A percentile compares a stretch with the other conserved stretches of the same genome.
Evolutionary conservation across 2,113 vertebrate genomes (phyloP).

Genomic region (Corydoras maculifer): DNA sequence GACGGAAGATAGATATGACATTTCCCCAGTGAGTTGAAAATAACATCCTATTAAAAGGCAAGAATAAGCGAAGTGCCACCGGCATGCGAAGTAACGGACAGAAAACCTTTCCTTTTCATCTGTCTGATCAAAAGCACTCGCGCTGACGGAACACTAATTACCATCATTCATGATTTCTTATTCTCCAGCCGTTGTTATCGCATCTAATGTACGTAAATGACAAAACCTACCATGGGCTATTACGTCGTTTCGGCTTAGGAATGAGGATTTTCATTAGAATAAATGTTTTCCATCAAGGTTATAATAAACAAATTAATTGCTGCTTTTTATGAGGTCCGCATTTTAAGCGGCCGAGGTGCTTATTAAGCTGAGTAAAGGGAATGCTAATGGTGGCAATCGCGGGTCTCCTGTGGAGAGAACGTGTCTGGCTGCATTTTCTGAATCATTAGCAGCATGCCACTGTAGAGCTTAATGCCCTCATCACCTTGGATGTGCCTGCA

Average conservation of each 20-base stretch:
- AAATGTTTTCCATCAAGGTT: conserved; percentile 49
- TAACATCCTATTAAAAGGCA: conserved; percentile 40
- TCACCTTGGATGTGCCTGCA: conserved; percentile 4
- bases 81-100: conserved; percentile 16
- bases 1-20: conserved; percentile 39
- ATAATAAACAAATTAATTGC: conserved; percentile 54
- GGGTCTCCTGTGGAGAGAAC: conserved; percentile 44
- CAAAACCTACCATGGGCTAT: not conserved
- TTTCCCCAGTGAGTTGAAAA: conserved; percentile 41
- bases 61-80: conserved; percentile 33
- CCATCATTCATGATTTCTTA: conserved; percentile 11
- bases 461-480: conserved; percentile 45
- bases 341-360: conserved; percentile 47
- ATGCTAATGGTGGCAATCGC: conserved; percentile 39
- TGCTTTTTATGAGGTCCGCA: conserved; percentile 49
- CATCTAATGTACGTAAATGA: not conserved
- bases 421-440: conserved; percentile 54
- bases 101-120: conserved; percentile 19
- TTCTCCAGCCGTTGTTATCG: not conserved
- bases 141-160: conserved; percentile 12
- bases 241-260: conserved; percentile 5
- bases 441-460: conserved; percentile 53
- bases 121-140: conserved; percentile 8
- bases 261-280: conserved; percentile 35
- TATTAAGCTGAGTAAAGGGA: conserved; percentile 50